A percentile compares a stretch with the other conserved stretches of the same genome.
Conservation (phyloP, 2,113 vertebrate species). For the Callorhinus ursinus region DNA sequence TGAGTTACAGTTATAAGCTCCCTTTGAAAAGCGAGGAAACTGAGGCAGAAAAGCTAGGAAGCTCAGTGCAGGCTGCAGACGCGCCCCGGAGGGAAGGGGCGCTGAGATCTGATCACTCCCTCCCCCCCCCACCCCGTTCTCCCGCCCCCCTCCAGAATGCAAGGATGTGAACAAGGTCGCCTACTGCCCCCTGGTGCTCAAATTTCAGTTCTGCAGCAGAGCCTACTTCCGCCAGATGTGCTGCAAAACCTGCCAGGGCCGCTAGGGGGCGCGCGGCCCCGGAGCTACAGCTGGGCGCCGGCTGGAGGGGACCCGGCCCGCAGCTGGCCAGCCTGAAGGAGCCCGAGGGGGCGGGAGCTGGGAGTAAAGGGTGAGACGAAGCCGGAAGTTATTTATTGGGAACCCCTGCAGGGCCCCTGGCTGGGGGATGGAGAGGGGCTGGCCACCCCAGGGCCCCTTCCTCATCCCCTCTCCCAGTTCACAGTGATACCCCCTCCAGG, state of each 20-base stretch:
- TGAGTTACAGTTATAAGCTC: background rate
- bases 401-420: constrained; percentile 27
- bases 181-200: constrained; percentile 99
- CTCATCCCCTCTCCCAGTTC: background rate
- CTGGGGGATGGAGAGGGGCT: background rate
- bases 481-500: background rate
- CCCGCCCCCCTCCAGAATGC: constrained; percentile 90
- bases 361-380: constrained; percentile 5
- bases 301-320: background rate
- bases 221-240: constrained; percentile 99
- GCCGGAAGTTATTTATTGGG: constrained; percentile 78
- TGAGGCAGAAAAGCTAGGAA: background rate
- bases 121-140: background rate
- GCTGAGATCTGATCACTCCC: background rate
- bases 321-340: background rate
- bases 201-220: constrained; percentile 99
- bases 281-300: background rate
- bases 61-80: background rate
- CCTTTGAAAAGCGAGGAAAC: background rate
- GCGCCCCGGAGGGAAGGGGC: rapidly evolving
- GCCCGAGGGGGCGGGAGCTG: background rate
- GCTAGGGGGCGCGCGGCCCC: constrained; percentile 73
- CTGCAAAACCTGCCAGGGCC: constrained; percentile 99
- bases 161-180: constrained; percentile 99
- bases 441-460: background rate